Conservation (phyloP, 2,797 vertebrate genomes). For the Calcarius lapponicus region DNA sequence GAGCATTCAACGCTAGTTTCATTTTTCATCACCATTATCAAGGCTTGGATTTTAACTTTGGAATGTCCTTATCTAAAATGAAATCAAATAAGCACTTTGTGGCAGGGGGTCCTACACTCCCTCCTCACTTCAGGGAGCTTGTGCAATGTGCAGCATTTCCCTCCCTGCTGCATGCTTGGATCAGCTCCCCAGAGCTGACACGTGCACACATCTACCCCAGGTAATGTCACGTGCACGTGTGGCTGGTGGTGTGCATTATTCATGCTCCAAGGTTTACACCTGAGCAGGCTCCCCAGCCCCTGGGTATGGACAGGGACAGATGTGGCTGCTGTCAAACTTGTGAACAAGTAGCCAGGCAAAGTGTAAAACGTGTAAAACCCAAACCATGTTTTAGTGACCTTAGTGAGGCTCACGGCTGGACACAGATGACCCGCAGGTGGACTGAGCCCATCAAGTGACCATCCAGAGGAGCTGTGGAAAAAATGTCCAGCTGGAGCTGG, state of each 20-base stretch:
- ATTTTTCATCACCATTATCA: constrained; percentile 31
- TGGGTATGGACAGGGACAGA: fast-evolving
- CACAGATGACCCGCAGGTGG: not conserved
- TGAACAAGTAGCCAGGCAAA: not conserved
- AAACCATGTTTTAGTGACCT: not conserved
- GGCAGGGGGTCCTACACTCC: not conserved
- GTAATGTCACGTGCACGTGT: not conserved
- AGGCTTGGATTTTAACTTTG: constrained; percentile 32
- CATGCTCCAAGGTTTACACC: not conserved
- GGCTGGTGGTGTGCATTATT: not conserved
- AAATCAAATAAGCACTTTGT: constrained; percentile 49
- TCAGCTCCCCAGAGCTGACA: not conserved
- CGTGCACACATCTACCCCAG: fast-evolving
- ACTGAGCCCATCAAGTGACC: not conserved
- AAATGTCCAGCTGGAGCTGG: not conserved
- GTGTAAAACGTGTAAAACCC: not conserved
- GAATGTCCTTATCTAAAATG: constrained; percentile 60
- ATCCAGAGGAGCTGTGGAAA: not conserved
- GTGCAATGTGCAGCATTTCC: not conserved
- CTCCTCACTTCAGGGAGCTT: not conserved
- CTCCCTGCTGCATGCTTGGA: not conserved
- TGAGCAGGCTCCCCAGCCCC: not conserved
- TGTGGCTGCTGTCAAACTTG: not conserved
- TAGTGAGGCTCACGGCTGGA: fast-evolving
- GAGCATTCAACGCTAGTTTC: not conserved